Percentiles rank a stretch among this genome's conserved stretches.
These are phyloP conservation scores for Malurus leucopterus DNA, from an alignment of 2,797 vertebrate species.

Conservation along the genomic window DNA sequence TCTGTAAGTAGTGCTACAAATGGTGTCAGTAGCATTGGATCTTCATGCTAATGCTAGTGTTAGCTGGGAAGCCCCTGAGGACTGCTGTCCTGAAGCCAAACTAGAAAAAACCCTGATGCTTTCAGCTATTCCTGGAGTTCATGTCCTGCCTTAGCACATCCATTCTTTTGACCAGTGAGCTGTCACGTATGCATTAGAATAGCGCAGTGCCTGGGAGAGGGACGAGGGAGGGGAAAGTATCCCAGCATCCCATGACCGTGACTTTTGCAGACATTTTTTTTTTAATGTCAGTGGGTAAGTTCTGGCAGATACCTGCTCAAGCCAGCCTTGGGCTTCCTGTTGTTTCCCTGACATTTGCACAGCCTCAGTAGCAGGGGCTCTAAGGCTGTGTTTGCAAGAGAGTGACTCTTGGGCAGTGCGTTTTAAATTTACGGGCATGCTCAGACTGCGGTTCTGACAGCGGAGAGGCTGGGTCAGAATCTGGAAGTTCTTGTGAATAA, in stretches of 20 bases:
- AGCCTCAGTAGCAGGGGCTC: background rate
- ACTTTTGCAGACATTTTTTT: background rate
- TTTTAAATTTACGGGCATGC: background rate
- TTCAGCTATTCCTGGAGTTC: constrained; percentile 39
- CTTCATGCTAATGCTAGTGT: constrained; percentile 7
- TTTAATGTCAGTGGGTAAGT: background rate
- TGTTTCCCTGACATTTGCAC: background rate
- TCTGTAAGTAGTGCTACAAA: constrained; percentile 45
- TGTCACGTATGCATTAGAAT: constrained; percentile 21
- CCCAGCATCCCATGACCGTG: background rate
- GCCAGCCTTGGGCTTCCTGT: background rate
- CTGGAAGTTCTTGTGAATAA: background rate
- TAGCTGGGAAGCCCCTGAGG: background rate
- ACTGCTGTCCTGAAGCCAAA: constrained; percentile 22
- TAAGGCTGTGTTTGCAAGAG: background rate
- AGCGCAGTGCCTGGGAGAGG: background rate
- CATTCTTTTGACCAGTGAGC: background rate
- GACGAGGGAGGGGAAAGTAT: background rate
- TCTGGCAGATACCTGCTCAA: background rate
- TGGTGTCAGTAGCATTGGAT: background rate
- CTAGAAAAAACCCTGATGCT: background rate
- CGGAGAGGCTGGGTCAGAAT: background rate
- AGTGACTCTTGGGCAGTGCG: background rate
- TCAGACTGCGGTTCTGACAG: background rate
- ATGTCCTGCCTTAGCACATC: constrained; percentile 19